phyloP scores from a whole-genome alignment of 2,888 invertebrate genomes.

The Microctonus aethiopoides region DNA sequence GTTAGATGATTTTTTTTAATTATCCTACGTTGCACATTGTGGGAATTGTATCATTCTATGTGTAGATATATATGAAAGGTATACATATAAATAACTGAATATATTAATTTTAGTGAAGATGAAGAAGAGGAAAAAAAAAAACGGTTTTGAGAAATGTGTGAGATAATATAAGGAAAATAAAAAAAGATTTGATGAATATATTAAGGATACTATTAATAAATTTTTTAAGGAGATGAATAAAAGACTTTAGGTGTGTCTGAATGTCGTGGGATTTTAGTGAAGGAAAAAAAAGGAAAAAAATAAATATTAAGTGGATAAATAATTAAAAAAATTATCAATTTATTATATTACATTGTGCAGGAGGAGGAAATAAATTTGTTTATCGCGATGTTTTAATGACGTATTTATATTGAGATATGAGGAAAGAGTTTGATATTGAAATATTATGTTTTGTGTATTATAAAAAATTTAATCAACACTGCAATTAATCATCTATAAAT shows the following conservation, averaged over 20 bases:
- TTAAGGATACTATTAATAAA: no score
- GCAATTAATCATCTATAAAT: not conserved
- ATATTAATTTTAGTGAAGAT: no score
- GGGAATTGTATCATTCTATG: constrained; percentile 17
- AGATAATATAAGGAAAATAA: not conserved
- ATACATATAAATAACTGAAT: no score
- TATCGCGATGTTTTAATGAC: not conserved
- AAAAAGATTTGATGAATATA: not conserved
- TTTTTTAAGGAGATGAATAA: no score
- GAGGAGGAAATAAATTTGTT: not conserved
- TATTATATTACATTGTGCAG: not conserved
- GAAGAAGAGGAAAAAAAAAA: not conserved
- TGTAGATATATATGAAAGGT: not conserved
- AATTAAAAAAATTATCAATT: not conserved
- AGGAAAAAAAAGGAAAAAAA: not conserved
- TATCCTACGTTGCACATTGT: constrained; percentile 18
- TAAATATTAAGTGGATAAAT: no score
- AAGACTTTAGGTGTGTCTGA: not conserved
- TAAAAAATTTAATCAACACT: not conserved
- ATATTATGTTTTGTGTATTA: not conserved
- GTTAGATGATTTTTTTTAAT: constrained; percentile 46
- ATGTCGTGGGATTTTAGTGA: not conserved
- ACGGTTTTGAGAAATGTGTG: not conserved
- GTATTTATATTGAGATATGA: not conserved
- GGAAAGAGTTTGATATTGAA: not conserved